Evolutionary conservation across 1,140 invertebrate species (phyloP).

Genomic region (Mizuhopecten yessoensis): DNA sequence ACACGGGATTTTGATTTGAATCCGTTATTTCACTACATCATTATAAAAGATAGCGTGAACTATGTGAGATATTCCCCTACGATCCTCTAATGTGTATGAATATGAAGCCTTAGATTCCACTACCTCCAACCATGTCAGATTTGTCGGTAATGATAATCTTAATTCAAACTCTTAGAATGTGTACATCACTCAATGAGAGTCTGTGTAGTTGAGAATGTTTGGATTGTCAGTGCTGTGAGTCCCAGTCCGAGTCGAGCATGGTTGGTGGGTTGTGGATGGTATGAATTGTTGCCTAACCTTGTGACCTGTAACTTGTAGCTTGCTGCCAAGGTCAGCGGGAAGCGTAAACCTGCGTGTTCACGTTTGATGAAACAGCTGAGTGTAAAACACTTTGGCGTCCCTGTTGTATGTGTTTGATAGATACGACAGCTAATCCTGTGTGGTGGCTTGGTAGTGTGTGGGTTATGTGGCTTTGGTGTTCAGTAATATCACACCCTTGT

Average conservation of each 20-base stretch:
- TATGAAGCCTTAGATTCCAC: not conserved
- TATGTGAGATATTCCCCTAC: too few relatives aligned
- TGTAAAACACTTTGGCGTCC: constrained; percentile 30
- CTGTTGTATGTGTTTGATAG: constrained; percentile 34
- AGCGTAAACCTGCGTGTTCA: not conserved
- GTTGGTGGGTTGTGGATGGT: not conserved
- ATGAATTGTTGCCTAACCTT: not conserved
- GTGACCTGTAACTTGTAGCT: constrained; percentile 15
- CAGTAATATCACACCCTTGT: not conserved
- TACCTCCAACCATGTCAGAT: not conserved
- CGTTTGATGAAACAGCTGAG: constrained; percentile 37
- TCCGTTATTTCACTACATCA: too few relatives aligned
- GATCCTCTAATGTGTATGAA: too few relatives aligned
- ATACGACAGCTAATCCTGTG: not conserved
- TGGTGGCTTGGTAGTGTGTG: not conserved
- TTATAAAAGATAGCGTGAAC: too few relatives aligned
- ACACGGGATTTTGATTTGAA: too few relatives aligned
- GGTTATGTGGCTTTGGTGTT: not conserved
- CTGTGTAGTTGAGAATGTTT: too few relatives aligned
- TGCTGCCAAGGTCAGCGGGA: constrained; percentile 30
- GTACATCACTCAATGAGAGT: not conserved
- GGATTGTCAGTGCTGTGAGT: too few relatives aligned
- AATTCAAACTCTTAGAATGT: not conserved
- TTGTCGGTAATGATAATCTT: not conserved
- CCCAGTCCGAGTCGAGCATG: not conserved